Percentiles rank a stretch among this genome's conserved stretches.
phyloP scores from a whole-genome alignment of 2,113 vertebrate genomes.

The Trogon surrucura region DNA sequence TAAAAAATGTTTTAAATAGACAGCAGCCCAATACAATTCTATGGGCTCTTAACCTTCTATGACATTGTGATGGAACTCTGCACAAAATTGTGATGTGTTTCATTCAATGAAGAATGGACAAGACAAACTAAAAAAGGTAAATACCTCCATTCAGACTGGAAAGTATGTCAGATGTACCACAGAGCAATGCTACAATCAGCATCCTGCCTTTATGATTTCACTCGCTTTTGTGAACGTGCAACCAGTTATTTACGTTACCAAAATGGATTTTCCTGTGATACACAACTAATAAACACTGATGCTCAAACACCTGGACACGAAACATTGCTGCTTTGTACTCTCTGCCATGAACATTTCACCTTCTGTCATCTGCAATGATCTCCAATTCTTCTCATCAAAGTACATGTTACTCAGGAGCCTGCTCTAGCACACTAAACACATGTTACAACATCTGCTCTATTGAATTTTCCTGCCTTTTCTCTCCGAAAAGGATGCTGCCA shows the following conservation, averaged over 20 bases:
- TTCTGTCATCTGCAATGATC: slow-evolving; percentile 31
- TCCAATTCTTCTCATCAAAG: slow-evolving; percentile 59
- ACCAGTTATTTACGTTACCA: not conserved
- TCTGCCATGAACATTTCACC: slow-evolving; percentile 51
- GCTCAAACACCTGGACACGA: slow-evolving; percentile 45
- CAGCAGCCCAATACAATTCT: not conserved
- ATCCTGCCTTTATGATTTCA: slow-evolving; percentile 11
- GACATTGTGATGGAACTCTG: not conserved
- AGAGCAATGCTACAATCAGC: not conserved
- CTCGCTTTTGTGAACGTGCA: not conserved
- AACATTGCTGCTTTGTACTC: slow-evolving; percentile 34
- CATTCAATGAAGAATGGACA: not conserved
- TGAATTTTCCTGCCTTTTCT: slow-evolving; percentile 35
- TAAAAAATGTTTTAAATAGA: not conserved
- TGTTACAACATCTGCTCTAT: not conserved
- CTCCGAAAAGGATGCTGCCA: slow-evolving; percentile 20
- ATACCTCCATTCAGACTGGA: not conserved
- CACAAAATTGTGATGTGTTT: not conserved
- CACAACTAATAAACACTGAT: not conserved
- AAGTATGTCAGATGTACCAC: not conserved
- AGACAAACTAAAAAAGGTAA: not conserved
- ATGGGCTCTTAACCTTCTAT: not conserved
- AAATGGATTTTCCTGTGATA: slow-evolving; percentile 18
- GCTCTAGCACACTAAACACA: slow-evolving; percentile 19
- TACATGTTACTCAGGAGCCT: not conserved